These are phyloP conservation scores for Amyelois transitella DNA, from an alignment of 1,140 invertebrate species.

Conservation along the genomic window DNA sequence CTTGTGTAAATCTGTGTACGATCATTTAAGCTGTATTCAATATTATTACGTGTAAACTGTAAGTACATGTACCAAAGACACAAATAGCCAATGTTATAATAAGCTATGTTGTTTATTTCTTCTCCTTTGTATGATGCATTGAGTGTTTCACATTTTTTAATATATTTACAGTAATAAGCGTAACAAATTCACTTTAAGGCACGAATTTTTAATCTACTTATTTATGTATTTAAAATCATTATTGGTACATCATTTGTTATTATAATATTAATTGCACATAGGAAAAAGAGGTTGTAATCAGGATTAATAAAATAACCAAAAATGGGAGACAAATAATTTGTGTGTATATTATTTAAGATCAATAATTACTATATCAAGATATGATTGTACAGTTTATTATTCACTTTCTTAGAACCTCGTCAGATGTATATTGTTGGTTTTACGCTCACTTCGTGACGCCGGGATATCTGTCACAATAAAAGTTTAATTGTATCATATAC, in stretches of 20 bases:
- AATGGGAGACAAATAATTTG: slow-evolving; percentile 67
- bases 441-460: slow-evolving; percentile 38
- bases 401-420: slow-evolving; percentile 43
- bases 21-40: slow-evolving; percentile 1
- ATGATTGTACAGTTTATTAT: slow-evolving; percentile 56
- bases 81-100: slow-evolving; percentile 1
- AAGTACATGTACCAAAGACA: slow-evolving; percentile 2
- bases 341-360: slow-evolving; percentile 70
- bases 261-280: slow-evolving; percentile 58
- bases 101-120: slow-evolving; percentile 11
- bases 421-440: slow-evolving; percentile 47
- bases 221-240: slow-evolving; percentile 27
- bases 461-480: slow-evolving; percentile 47
- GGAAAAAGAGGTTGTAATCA: slow-evolving; percentile 69
- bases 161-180: slow-evolving; percentile 16
- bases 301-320: slow-evolving; percentile 50
- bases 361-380: slow-evolving; percentile 47
- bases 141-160: slow-evolving; percentile 22
- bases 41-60: neutral
- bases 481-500: slow-evolving; percentile 70
- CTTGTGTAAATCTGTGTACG: neutral
- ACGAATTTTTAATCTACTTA: slow-evolving; percentile 32
- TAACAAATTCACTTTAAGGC: slow-evolving; percentile 31
- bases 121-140: slow-evolving; percentile 17
- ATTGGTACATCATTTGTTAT: slow-evolving; percentile 26